phyloP scores from a whole-genome alignment of 2,888 invertebrate species.

The Agrotis puta region DNA sequence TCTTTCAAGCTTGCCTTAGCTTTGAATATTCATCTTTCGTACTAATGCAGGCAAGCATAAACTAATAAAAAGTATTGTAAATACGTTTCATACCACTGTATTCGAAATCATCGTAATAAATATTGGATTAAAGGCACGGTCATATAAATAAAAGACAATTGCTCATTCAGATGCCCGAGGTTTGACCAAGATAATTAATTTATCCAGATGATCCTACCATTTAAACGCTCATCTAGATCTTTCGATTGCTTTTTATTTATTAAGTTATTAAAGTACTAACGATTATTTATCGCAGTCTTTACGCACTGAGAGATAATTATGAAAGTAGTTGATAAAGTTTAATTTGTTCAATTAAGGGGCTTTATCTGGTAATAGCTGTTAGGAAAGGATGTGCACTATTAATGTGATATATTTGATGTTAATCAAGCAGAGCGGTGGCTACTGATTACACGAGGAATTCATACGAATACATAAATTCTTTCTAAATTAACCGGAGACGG shows the following conservation, averaged over 20 bases:
- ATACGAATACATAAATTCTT: constrained; percentile 54
- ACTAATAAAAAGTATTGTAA: constrained; percentile 45
- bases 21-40: constrained; percentile 38
- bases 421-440: constrained; percentile 36
- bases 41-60: constrained; percentile 26
- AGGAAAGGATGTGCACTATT: constrained; percentile 48
- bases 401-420: constrained; percentile 40
- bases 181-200: constrained; percentile 57
- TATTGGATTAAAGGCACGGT: constrained; percentile 46
- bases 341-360: constrained; percentile 53
- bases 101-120: constrained; percentile 53
- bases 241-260: constrained; percentile 60
- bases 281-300: constrained; percentile 57
- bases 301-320: constrained; percentile 31
- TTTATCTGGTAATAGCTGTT: constrained; percentile 44
- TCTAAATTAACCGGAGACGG: constrained; percentile 53
- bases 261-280: constrained; percentile 50
- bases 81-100: constrained; percentile 43
- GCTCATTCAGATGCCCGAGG: constrained; percentile 62
- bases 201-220: constrained; percentile 55
- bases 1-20: constrained; percentile 33
- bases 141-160: constrained; percentile 62
- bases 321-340: constrained; percentile 45
- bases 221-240: constrained; percentile 59
- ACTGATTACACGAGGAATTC: constrained; percentile 45